Percentiles rank a stretch among this genome's conserved stretches.
These are phyloP conservation scores for Neomicropteryx cornuta DNA, from an alignment of 1,140 invertebrate species.

Conservation along the genomic window DNA sequence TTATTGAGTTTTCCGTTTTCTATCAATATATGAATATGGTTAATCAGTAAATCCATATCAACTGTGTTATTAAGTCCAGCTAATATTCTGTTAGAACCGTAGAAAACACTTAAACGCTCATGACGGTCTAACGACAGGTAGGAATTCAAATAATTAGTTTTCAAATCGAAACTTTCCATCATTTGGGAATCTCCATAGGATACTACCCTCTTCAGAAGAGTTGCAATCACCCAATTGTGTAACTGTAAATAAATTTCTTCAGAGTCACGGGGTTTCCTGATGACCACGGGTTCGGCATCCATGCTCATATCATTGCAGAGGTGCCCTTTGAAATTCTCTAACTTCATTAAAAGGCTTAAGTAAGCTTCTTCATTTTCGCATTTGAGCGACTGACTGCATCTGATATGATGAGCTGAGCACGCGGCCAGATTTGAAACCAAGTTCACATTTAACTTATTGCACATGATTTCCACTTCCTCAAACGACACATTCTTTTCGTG, in stretches of 20 bases:
- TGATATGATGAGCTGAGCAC: constrained; percentile 23
- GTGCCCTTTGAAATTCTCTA: constrained; percentile 30
- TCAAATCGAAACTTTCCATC: constrained; percentile 31
- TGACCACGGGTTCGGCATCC: constrained; percentile 25
- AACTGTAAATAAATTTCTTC: constrained; percentile 28
- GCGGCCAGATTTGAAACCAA: constrained; percentile 36
- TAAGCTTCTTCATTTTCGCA: constrained; percentile 29
- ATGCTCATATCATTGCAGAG: constrained; percentile 25
- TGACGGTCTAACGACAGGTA: constrained; percentile 36
- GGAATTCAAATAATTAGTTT: constrained; percentile 33
- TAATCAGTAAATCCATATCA: constrained; percentile 29
- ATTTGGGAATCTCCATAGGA: constrained; percentile 26
- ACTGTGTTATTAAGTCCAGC: constrained; percentile 33
- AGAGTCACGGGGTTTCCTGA: constrained; percentile 26
- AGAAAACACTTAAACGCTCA: constrained; percentile 29
- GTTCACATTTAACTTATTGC: constrained; percentile 36
- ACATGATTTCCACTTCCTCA: constrained; percentile 32
- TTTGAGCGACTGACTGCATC: constrained; percentile 25
- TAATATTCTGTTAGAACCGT: constrained; percentile 30
- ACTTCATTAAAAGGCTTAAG: constrained; percentile 29
- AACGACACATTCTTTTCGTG: constrained; percentile 30
- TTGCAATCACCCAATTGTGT: constrained; percentile 37
- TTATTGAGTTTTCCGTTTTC: constrained; percentile 28
- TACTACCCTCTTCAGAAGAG: constrained; percentile 37
- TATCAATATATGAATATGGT: constrained; percentile 26